Evolutionary conservation across 2,113 vertebrate species (phyloP).

Genomic region (Brachypodius melanocephalos): DNA sequence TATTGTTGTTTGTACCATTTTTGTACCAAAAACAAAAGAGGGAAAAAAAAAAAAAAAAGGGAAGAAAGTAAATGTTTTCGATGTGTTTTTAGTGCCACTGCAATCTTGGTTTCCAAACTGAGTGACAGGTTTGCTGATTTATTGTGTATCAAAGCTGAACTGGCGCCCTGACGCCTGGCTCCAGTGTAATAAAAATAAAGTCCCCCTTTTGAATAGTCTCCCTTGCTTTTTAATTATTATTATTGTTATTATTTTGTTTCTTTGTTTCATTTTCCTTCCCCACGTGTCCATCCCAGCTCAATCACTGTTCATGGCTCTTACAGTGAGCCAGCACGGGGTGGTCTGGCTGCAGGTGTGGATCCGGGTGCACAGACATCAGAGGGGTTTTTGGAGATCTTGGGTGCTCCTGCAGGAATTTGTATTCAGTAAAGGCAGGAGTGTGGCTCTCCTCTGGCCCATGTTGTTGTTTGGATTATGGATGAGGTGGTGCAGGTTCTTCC

Average conservation of each 20-base stretch:
- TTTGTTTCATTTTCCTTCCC: not conserved
- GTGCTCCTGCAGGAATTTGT: not conserved
- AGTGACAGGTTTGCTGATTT: slow-evolving; percentile 83
- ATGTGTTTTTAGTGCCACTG: slow-evolving; percentile 90
- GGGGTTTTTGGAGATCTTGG: fast-evolving
- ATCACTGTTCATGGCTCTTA: fast-evolving
- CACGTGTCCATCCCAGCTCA: fast-evolving
- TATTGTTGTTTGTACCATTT: slow-evolving; percentile 98
- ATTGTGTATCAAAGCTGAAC: slow-evolving; percentile 78
- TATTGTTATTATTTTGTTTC: not conserved
- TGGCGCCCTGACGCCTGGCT: slow-evolving; percentile 51
- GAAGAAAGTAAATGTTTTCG: slow-evolving; percentile 79
- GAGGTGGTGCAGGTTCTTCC: not conserved
- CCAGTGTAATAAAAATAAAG: slow-evolving; percentile 76
- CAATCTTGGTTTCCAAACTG: slow-evolving; percentile 83
- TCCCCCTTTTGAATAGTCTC: slow-evolving; percentile 65
- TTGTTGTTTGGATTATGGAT: not conserved
- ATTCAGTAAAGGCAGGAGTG: fast-evolving
- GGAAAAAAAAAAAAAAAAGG: slow-evolving; percentile 41
- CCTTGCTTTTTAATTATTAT: not conserved
- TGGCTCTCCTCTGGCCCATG: fast-evolving
- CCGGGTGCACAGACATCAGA: fast-evolving
- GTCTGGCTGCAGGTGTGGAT: not conserved
- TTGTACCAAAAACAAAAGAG: slow-evolving; percentile 84
- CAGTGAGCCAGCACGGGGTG: fast-evolving